Conservation (phyloP, 2,797 vertebrate species). For the Falco rusticolus region DNA sequence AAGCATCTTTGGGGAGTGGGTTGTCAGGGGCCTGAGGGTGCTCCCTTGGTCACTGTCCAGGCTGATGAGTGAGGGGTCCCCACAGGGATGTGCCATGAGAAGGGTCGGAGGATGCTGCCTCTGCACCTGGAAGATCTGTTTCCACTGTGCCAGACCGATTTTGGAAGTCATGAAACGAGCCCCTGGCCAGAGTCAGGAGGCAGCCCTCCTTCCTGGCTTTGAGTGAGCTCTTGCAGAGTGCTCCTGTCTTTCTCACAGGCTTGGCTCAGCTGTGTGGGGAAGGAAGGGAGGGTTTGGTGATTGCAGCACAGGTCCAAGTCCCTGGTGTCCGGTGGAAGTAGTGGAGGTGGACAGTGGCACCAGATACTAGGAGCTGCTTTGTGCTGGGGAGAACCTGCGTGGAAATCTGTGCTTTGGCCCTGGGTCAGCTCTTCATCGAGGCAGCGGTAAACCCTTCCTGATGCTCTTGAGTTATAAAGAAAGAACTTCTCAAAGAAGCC, state of each 20-base stretch:
- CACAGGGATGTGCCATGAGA: rapidly evolving
- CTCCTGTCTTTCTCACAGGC: rapidly evolving
- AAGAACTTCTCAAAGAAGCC: not conserved
- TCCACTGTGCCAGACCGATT: rapidly evolving
- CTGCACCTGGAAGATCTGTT: not conserved
- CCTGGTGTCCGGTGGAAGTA: not conserved
- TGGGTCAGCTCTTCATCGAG: not conserved
- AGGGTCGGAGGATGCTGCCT: not conserved
- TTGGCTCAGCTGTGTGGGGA: not conserved
- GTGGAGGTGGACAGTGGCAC: not conserved
- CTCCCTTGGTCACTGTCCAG: not conserved
- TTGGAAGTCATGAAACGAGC: not conserved
- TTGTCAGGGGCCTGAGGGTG: too few relatives aligned
- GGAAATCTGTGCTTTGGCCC: not conserved
- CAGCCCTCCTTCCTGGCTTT: not conserved
- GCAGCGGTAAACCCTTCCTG: not conserved
- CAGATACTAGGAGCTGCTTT: rapidly evolving
- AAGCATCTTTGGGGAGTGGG: not conserved
- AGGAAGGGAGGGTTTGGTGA: not conserved
- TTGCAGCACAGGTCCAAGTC: not conserved
- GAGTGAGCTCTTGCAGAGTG: not conserved
- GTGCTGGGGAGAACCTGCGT: rapidly evolving
- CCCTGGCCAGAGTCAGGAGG: not conserved
- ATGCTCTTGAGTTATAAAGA: not conserved
- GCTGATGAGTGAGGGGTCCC: not conserved